Evolutionary conservation across 2,888 invertebrate species (phyloP).

Genomic region (Lasioglossum pauxillum): DNA sequence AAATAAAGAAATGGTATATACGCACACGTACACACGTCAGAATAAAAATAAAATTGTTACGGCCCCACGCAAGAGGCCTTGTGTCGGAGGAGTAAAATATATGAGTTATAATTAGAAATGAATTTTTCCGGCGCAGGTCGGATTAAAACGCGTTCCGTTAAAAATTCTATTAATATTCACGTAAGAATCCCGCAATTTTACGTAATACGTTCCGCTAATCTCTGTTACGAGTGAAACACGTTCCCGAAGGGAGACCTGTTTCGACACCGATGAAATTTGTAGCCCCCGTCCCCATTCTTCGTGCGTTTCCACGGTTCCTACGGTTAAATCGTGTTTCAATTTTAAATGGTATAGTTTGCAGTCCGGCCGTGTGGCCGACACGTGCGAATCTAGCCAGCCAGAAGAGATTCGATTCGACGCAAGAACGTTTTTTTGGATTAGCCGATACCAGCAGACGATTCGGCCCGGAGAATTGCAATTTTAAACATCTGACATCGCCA

Average conservation of each 20-base stretch:
- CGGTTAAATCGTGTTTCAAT: constrained; percentile 50
- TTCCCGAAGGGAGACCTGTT: neutral
- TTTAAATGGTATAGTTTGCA: constrained; percentile 41
- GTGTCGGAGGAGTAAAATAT: too few species aligned
- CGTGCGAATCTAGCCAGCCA: constrained; percentile 63
- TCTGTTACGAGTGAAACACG: neutral
- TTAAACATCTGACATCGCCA: constrained; percentile 64
- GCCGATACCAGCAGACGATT: constrained; percentile 27
- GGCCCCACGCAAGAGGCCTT: too few species aligned
- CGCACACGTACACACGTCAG: too few species aligned
- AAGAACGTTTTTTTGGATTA: constrained; percentile 55
- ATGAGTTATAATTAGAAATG: too few species aligned
- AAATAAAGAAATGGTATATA: too few species aligned
- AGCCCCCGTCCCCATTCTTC: neutral
- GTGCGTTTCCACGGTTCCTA: constrained; percentile 39
- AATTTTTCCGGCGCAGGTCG: neutral
- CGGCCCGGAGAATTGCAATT: constrained; percentile 42
- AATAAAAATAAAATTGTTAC: too few species aligned
- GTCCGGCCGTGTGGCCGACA: constrained; percentile 45
- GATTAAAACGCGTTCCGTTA: neutral
- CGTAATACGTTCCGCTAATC: neutral
- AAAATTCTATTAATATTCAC: neutral
- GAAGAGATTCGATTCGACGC: constrained; percentile 69
- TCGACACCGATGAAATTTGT: constrained; percentile 5
- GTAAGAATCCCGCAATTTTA: neutral